Percentiles rank a stretch among this genome's conserved stretches.
phyloP scores from a whole-genome alignment of 2,888 invertebrate genomes.

The Oligia strigilis region DNA sequence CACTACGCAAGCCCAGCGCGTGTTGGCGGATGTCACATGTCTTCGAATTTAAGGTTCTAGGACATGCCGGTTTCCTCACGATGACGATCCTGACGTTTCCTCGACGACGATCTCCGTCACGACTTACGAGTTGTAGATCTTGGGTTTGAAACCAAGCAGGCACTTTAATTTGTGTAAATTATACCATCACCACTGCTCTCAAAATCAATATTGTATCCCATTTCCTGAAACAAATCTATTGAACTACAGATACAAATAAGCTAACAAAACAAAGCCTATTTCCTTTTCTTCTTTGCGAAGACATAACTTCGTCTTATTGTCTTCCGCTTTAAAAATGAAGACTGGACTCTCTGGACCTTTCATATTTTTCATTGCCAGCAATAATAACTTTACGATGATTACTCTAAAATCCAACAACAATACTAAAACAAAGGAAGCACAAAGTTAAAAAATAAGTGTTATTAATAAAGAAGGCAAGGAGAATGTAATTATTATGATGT shows the following conservation, averaged over 20 bases:
- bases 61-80: not conserved
- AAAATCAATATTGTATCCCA: not conserved
- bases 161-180: not conserved
- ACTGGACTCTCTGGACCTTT: not conserved
- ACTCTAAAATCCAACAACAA: conserved; percentile 23
- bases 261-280: not conserved
- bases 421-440: conserved; percentile 56
- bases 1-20: not conserved
- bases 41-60: not conserved
- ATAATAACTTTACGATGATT: conserved; percentile 59
- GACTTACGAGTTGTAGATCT: not conserved
- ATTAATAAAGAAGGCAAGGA: conserved; percentile 64
- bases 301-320: not conserved
- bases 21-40: not conserved
- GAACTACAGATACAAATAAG: too few species aligned
- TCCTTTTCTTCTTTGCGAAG: not conserved
- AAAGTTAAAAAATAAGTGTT: conserved; percentile 63
- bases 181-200: too few species aligned
- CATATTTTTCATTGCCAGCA: conserved; percentile 33
- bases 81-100: not conserved
- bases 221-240: not conserved
- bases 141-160: not conserved
- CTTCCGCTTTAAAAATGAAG: not conserved
- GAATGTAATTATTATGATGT: conserved; percentile 59
- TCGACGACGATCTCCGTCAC: not conserved